Evolutionary conservation across 2,113 vertebrate species (phyloP), one percentile per base, ranked within the genome.

Genomic region (Coryphaenoides rupestris): DNA sequence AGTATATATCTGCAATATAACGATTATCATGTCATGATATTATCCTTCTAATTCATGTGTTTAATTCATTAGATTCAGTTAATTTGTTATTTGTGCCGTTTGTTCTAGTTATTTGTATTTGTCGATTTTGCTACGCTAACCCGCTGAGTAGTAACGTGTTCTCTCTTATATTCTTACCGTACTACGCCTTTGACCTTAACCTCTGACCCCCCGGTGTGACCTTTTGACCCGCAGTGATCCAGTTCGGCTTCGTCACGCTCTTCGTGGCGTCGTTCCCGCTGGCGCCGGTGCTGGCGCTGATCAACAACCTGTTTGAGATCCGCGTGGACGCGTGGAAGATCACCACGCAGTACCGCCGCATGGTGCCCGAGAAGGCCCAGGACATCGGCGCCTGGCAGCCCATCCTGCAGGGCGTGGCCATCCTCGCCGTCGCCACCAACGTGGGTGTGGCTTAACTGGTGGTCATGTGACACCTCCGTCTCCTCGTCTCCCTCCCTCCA

Each of bases 191-290:
- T 53, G 19, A n/a, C 7, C 4, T n/a, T 16, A 19, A n/a, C n/a
- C n/a, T n/a, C n/a, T n/a, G n/a, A n/a, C n/a, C n/a, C n/a, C n/a
- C 17, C 7, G 9, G 16, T 19, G 16, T 5, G 17, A 3, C 14
- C 21, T 23, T 13, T 10, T 22, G 14, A 72, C 16, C 19, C 71
- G 55, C 76, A 98, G 96, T 95, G 63, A 96, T 98, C 84, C 96
- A 98, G 85, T 98, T 98, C 88, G 96, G 96, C 71, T 98, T 98
- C 73, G 95, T 96, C 74, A 98, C 95, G 62, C 88, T 98, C 59
- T 98, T 98, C 63, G 96, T 98, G 91, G 95, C 95, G 0, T 98
- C 96, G 0, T 98, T 98, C 50, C 96, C 96, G n/a, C 79, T 98
- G 91, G 96, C 94, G 72, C 96, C 96, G 6, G 84, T 94, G 28